These are phyloP conservation scores for Oscarella lobularis DNA, from an alignment of 37 sponge, comb jelly and placozoan genomes.

Conservation along the genomic window DNA sequence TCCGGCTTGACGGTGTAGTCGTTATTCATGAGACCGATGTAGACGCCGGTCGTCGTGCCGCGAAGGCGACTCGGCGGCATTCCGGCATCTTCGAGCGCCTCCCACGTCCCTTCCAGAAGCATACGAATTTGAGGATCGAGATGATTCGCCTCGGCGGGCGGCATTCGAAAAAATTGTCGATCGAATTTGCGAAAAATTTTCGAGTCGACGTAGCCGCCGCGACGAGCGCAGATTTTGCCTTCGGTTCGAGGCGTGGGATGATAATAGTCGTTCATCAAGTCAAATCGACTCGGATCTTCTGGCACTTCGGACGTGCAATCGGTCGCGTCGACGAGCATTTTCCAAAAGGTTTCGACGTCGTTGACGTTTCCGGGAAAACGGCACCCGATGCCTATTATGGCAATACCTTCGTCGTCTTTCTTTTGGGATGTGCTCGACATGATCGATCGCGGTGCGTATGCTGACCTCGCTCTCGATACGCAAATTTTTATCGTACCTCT, in stretches of 20 bases:
- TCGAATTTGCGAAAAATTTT: constrained; percentile 24
- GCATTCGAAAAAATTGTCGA: constrained; percentile 25
- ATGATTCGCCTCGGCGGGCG: constrained; percentile 22
- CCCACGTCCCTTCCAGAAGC: constrained; percentile 37
- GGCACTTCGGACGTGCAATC: constrained; percentile 9
- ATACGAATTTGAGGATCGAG: constrained; percentile 51
- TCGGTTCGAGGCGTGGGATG: not conserved
- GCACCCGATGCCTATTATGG: constrained; percentile 6
- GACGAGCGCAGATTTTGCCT: not conserved
- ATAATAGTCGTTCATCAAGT: not conserved
- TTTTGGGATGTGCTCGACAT: too few species aligned
- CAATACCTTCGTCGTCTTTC: too few species aligned
- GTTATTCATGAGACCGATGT: constrained; percentile 15
- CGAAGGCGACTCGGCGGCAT: constrained; percentile 14
- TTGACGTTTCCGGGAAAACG: constrained; percentile 24
- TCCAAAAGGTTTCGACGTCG: constrained; percentile 39
- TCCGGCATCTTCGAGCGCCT: constrained; percentile 37
- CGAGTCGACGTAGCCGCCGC: constrained; percentile 16
- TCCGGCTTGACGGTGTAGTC: constrained; percentile 1
- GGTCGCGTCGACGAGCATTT: constrained; percentile 11
- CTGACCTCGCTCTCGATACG: too few species aligned
- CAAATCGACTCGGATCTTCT: not conserved
- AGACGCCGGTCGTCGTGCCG: constrained; percentile 26
- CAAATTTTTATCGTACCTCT: too few species aligned
- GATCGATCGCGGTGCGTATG: too few species aligned